These are phyloP conservation scores for Hydra vulgaris DNA, from an alignment of 30 jellyfish, hydroid and myxozoan species.

Conservation along the genomic window DNA sequence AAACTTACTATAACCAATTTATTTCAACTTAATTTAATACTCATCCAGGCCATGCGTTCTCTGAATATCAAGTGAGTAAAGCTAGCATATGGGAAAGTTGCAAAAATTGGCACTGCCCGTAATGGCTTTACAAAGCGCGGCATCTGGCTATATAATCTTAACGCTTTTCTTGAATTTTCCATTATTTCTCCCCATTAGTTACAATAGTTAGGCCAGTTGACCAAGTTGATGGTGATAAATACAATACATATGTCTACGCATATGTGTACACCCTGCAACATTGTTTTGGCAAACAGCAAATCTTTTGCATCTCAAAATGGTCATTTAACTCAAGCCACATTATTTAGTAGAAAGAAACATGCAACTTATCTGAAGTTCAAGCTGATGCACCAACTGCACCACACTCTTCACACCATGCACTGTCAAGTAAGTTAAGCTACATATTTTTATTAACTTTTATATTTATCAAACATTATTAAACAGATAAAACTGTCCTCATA, in stretches of 20 bases:
- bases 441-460: too few relatives aligned
- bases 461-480: background rate
- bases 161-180: background rate
- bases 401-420: background rate
- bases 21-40: background rate
- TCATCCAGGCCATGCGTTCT: background rate
- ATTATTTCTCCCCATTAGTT: background rate
- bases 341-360: background rate
- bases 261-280: background rate
- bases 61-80: background rate
- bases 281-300: background rate
- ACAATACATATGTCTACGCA: too few relatives aligned
- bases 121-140: background rate
- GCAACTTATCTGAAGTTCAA: background rate
- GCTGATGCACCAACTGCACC: background rate
- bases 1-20: background rate
- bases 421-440: background rate
- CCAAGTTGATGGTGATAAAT: background rate
- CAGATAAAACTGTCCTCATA: background rate
- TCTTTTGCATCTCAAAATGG: background rate
- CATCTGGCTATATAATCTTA: background rate
- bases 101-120: background rate
- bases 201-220: background rate
- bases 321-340: background rate
- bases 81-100: background rate